A percentile compares a stretch with the other conserved stretches of the same genome.
Evolutionary conservation across 2,113 vertebrate species (phyloP).

Genomic region (Thalassarche chlororhynchos): DNA sequence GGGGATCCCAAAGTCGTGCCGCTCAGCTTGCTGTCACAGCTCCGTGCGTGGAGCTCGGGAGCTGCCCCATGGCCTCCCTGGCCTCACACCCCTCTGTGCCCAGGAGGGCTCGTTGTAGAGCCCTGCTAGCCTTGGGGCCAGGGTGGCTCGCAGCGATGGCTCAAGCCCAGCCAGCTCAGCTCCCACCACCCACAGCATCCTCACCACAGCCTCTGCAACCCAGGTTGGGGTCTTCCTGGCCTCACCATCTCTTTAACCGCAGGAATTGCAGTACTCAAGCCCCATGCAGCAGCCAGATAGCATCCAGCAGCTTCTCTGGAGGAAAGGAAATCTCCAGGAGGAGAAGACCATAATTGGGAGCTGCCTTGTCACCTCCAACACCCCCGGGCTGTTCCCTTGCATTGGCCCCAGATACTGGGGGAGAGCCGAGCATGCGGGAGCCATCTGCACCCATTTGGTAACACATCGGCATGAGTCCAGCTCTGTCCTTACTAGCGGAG

Average conservation of each 20-base stretch:
- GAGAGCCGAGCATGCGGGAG: not conserved
- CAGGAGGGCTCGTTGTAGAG: not conserved
- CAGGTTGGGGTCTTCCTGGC: not conserved
- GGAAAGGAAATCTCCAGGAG: not conserved
- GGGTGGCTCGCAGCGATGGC: fast-evolving
- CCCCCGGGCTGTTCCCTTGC: not conserved
- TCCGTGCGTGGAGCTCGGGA: fast-evolving
- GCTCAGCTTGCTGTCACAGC: not conserved
- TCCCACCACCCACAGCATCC: not conserved
- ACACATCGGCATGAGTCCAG: not conserved
- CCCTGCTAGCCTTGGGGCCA: fast-evolving
- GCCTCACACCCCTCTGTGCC: not conserved
- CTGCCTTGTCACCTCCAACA: not conserved
- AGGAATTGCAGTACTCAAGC: not conserved
- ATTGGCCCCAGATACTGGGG: not conserved
- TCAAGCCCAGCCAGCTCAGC: not conserved
- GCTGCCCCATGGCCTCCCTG: not conserved
- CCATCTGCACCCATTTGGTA: not conserved
- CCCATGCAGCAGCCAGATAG: not conserved
- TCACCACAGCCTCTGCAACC: not conserved
- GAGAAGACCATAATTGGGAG: not conserved
- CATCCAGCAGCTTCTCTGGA: not conserved
- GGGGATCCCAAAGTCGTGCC: not conserved
- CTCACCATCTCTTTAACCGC: not conserved
- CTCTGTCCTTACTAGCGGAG: not conserved